Conservation (phyloP, 1,140 invertebrate genomes). For the Camponotus vicinus region DNA sequence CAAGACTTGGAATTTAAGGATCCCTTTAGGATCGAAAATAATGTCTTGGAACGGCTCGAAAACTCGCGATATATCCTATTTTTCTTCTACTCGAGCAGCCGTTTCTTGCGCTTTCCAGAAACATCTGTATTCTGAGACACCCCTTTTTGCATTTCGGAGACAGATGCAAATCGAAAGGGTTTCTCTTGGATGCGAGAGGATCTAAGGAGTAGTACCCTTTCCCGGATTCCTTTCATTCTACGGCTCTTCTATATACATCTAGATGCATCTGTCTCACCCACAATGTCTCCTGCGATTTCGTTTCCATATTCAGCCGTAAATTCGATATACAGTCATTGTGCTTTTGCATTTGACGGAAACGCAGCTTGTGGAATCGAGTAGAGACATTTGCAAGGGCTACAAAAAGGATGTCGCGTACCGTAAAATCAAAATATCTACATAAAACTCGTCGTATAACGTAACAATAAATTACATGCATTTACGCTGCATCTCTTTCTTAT, state of each 20-base stretch:
- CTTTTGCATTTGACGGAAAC: conserved; percentile 21
- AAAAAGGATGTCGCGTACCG: background rate
- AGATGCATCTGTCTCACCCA: conserved; percentile 73
- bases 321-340: conserved; percentile 69
- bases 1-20: conserved; percentile 48
- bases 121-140: conserved; percentile 82
- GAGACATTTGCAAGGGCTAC: conserved; percentile 9
- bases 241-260: conserved; percentile 37
- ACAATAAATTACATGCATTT: conserved; percentile 11
- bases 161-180: conserved; percentile 82
- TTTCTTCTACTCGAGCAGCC: conserved; percentile 80
- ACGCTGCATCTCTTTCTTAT: conserved; percentile 28
- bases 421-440: background rate
- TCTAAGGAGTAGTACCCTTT: conserved; percentile 71
- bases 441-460: background rate
- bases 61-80: conserved; percentile 72
- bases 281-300: conserved; percentile 72
- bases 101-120: conserved; percentile 61
- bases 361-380: conserved; percentile 37
- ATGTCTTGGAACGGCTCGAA: conserved; percentile 59
- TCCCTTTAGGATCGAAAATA: conserved; percentile 52
- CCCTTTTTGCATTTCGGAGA: conserved; percentile 79
- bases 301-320: conserved; percentile 69
- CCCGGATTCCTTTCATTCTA: conserved; percentile 70
- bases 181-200: conserved; percentile 74